Conservation (phyloP, 2,888 invertebrate species). For the Drosophila aldrichi region DNA sequence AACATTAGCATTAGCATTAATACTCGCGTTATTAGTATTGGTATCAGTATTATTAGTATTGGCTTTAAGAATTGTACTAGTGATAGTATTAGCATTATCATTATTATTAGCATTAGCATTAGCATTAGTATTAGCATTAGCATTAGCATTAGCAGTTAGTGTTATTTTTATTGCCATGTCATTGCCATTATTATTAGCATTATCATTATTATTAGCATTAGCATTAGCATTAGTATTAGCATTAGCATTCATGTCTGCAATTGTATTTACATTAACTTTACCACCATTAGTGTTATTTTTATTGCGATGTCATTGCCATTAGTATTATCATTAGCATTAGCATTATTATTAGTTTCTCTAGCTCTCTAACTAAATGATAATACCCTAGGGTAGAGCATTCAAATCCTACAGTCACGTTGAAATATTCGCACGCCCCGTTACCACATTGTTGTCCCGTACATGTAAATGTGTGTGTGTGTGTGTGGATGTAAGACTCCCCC, state of each 20-base stretch:
- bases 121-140: background rate
- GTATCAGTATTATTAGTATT: too few relatives aligned
- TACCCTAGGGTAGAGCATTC: constrained; percentile 32
- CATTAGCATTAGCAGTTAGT: background rate
- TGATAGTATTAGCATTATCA: too few relatives aligned
- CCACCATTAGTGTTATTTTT: background rate
- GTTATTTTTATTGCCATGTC: too few relatives aligned
- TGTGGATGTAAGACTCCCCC: constrained; percentile 9
- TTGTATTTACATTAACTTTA: background rate
- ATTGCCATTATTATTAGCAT: background rate
- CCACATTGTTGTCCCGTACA: constrained; percentile 31
- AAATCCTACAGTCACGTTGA: constrained; percentile 50
- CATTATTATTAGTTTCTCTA: background rate
- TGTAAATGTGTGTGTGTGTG: constrained; percentile 1
- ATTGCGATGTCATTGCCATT: background rate
- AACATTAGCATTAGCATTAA: background rate
- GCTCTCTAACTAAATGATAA: background rate
- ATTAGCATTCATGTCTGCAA: background rate
- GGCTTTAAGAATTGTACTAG: background rate
- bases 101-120: background rate
- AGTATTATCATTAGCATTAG: background rate
- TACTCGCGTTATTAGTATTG: background rate
- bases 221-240: background rate
- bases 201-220: background rate
- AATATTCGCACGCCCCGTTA: constrained; percentile 67